Conservation (phyloP, 2,113 vertebrate genomes). For the Loxodonta africana region DNA sequence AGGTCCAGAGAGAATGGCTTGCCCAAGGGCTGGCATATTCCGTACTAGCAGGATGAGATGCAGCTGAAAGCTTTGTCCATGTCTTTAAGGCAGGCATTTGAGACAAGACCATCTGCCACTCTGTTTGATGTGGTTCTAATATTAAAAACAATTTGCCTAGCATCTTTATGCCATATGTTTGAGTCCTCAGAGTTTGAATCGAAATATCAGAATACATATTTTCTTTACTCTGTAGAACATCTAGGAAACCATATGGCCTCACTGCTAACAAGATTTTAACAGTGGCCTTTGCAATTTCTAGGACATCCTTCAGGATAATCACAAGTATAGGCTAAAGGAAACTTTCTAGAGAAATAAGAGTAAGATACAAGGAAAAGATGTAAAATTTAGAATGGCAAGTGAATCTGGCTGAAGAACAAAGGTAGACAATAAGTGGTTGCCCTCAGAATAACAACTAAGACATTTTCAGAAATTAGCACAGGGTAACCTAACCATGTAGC, state of each 20-base stretch:
- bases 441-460: background rate
- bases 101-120: background rate
- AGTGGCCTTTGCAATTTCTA: background rate
- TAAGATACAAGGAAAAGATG: background rate
- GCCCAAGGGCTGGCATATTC: background rate
- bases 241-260: conserved; percentile 43
- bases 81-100: background rate
- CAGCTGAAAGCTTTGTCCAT: background rate
- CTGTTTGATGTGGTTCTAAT: background rate
- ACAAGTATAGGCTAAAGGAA: background rate
- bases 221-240: conserved; percentile 46
- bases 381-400: background rate
- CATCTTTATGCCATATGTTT: conserved; percentile 45
- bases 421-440: background rate
- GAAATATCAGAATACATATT: conserved; percentile 58
- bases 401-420: conserved; percentile 46
- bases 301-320: background rate
- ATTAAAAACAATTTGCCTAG: conserved; percentile 32
- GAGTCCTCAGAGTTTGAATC: conserved; percentile 36
- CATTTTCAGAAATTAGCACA: background rate
- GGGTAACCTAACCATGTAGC: background rate
- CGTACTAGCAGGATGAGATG: background rate
- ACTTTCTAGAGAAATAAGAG: background rate
- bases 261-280: conserved; percentile 25
- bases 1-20: background rate